Base-by-base conservation (phyloP, 2,797 vertebrate species). In the Saguinus oedipus region DNA sequence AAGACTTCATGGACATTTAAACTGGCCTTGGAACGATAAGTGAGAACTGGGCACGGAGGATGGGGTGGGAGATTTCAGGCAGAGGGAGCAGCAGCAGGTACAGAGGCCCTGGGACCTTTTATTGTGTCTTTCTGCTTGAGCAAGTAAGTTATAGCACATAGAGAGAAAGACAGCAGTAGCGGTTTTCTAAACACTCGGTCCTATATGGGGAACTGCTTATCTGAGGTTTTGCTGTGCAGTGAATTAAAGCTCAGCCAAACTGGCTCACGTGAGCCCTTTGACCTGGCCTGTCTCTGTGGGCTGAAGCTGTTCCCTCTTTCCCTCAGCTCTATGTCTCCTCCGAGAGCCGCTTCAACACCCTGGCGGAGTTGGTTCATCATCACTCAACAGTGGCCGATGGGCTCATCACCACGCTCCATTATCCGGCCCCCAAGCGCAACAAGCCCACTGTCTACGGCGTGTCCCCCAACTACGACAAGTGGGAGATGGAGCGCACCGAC, bases 401-500 rank as follows among this genome's bases (percentile, higher is more conserved):
- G 88, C 99, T 99, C 98, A 99, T 99, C 99, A 99, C 99, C 97
- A 99, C 99, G 0, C 99, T 99, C 81, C 99, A 99, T 98, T 99
- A 99, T 98, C 99, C 99, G 0, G 99, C 99, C 0, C 99, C 99
- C n/a, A 99, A 99, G 92, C 99, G 99, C 98, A 99, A 99, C 98
- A 99, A 99, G 98, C 99, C 99, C 98, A 99, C 99, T 0, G 99
- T 99, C 97, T 99, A 99, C 0, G 99, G 99, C 0, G 99, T 99
- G 90, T 99, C 99, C 11, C 99, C 99, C 8, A 99, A 99, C 99
- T 99, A 99, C 0, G 99, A 99, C 98, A 99, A 99, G 93, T 99
- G 99, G 99, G 99, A 99, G 98, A 99, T 99, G 97, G 99, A 99
- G 98, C 99, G 99, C 97, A 99, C 99, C 0, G 99, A 99, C 99